Percentiles rank a stretch among this genome's conserved stretches.
phyloP scores from a whole-genome alignment of 2,113 vertebrate genomes.

The Limanda limanda region DNA sequence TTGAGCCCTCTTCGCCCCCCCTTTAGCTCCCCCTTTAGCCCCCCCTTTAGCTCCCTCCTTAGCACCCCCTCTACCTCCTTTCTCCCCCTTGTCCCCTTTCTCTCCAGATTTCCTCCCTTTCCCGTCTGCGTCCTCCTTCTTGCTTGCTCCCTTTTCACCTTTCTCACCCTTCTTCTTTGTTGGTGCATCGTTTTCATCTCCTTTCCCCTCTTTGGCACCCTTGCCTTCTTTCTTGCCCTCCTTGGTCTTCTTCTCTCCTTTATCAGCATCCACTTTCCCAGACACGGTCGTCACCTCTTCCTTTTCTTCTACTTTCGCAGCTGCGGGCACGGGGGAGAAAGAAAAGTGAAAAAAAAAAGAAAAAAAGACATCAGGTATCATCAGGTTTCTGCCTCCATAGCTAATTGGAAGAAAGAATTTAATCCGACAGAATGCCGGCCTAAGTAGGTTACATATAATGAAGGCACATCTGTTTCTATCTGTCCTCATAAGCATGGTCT shows the following conservation, averaged over 20 bases:
- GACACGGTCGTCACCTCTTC: constrained; percentile 80
- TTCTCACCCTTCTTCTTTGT: constrained; percentile 70
- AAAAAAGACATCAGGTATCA: constrained; percentile 14
- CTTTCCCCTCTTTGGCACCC: constrained; percentile 76
- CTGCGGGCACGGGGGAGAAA: constrained; percentile 50
- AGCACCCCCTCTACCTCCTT: constrained; percentile 49
- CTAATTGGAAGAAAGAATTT: constrained; percentile 36
- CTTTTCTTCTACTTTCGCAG: constrained; percentile 75
- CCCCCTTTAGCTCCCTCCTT: constrained; percentile 35
- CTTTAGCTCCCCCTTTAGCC: constrained; percentile 48
- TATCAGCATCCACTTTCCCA: constrained; percentile 79
- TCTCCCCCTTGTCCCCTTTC: constrained; percentile 44
- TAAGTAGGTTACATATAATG: constrained; percentile 58
- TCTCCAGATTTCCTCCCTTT: constrained; percentile 67
- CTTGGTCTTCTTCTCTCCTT: constrained; percentile 76
- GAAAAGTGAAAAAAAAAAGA: not conserved
- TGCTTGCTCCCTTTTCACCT: constrained; percentile 57
- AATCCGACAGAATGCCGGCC: not conserved
- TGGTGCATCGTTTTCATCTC: constrained; percentile 64
- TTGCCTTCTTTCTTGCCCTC: constrained; percentile 78
- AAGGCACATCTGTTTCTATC: constrained; percentile 55
- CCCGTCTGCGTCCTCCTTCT: constrained; percentile 58
- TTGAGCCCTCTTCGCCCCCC: constrained; percentile 68
- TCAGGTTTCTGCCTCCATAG: not conserved
- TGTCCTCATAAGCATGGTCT: constrained; percentile 52